Base-by-base conservation (phyloP, 2,888 invertebrate genomes). In the Barypeithes pellucidus region DNA sequence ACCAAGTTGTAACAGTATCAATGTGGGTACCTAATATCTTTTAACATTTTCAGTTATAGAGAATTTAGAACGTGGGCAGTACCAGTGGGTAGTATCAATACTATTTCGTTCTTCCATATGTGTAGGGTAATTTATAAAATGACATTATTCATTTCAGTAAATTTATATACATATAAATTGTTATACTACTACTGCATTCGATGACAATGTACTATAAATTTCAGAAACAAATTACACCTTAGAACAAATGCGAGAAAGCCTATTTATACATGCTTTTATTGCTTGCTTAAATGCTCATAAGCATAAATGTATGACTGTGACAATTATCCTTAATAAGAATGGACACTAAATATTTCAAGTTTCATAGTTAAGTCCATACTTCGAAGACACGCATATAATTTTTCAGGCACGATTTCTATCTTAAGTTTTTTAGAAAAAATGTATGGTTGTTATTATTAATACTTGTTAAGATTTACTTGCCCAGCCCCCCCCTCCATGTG, bases 51-150 rank as follows among this genome's bases (percentile, higher is more conserved):
- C 78, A 79, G 77, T 78, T 79, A 78, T 76, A 76, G 73, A 74
- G 77, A 79, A 72, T 77, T 78, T 75, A 43, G 52, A 62, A 79
- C 78, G 83, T 82, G 77, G 83, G 82, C 57, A 62, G 67, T 67
- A 50, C 36, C 76, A 76, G 83, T 82, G 77, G 83, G 83, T 60
- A 60, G 80, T 79, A 77, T 80, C 75, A 79, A 80, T 82, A 81
- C 79, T 82, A 81, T 81, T 82, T 82, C 77, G 78, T 82, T 80
- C 79, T 78, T 81, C 76, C 73, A 79, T 74, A 73, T 80, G 79
- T 78, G 81, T 81, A 77, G 80, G 79, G 78, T 79, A 79, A 75
- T 78, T 78, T 78, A 78, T 80, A 80, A 80, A 71, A 80, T 78
- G 78, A 79, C 78, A 79, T 76, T 79, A 76, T 78, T 79, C 76